Conservation (phyloP, 2,113 vertebrate genomes). For the Stegostoma tigrinum region DNA sequence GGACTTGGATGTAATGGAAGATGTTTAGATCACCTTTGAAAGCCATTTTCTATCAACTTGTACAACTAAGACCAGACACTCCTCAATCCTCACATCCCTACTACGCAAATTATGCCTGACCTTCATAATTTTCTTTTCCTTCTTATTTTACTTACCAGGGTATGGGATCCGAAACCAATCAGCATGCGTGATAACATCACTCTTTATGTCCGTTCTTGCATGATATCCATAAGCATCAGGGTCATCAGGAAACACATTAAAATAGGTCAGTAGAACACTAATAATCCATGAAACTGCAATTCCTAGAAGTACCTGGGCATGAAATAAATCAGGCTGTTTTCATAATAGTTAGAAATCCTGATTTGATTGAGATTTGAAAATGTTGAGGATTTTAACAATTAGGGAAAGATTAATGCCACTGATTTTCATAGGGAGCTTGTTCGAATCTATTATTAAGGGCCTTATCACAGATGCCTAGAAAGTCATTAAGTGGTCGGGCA, state of each 20-base stretch:
- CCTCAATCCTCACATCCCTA: not conserved
- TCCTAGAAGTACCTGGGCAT: constrained; percentile 75
- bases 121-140: constrained; percentile 30
- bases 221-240: constrained; percentile 66
- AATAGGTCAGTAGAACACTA: constrained; percentile 72
- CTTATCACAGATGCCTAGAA: no score
- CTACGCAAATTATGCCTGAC: not conserved
- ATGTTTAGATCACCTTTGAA: not conserved
- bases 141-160: constrained; percentile 62
- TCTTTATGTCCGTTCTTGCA: constrained; percentile 80
- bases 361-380: not conserved
- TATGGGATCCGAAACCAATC: constrained; percentile 89
- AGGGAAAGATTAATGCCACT: not conserved
- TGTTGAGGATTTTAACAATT: not conserved
- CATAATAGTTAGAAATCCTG: not conserved
- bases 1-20: not conserved
- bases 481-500: no score
- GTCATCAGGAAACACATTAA: constrained; percentile 60
- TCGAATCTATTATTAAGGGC: no score
- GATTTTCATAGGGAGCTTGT: not conserved
- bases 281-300: constrained; percentile 82
- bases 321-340: constrained; percentile 27
- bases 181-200: constrained; percentile 62
- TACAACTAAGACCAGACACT: not conserved
- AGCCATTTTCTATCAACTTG: not conserved